Base-by-base conservation (phyloP, 1,140 invertebrate genomes). In the Megalonaias nervosa region DNA sequence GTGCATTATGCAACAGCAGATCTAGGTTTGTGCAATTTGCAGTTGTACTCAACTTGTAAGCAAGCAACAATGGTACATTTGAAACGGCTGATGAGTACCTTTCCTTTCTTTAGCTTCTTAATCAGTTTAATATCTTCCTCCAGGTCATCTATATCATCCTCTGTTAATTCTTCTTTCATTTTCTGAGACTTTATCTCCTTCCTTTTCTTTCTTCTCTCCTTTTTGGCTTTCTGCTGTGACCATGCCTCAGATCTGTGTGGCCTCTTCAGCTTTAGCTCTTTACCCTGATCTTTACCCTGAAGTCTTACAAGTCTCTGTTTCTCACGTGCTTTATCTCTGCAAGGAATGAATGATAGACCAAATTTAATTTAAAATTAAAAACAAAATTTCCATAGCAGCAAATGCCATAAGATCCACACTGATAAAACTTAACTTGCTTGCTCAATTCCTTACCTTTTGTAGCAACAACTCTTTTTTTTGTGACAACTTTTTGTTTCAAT, bases 21-120 rank as follows among this genome's bases (percentile, higher is more conserved):
- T 38, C 38, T 38, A 3, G 38, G 38, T 6, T 9, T 38, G 38
- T 38, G 38, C 38, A 38, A 9, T 38, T 38, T 38, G 38, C 38
- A 38, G 38, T 38, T 38, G 4, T 5, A 38, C 38, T 38, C 38
- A 38, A 38, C 9, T 38, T 38, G 9, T 4, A 38, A 38, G 38
- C 38, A 0, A 48, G 38, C 11, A 48, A 9, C 6, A 48, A 48
- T 48, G 38, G 38, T 48, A 48, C 38, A 48, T 48, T 48, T 48
- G 9, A 48, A 48, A 48, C 11, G 6, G 38, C 11, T 48, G 6
- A 0, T 48, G 6, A 48, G 66, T 75, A 93, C 91, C 87, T 97
- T 98, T 85, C 95, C 94, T 85, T 94, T 96, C 88, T 97, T 98
- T 0, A 97, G 91, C 87, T 96, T 97, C 88, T 98, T 98, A 23